Evolutionary conservation across 2,888 invertebrate species (phyloP), one percentile per base, ranked within the genome.

Genomic region (Aporophyla lueneburgensis): DNA sequence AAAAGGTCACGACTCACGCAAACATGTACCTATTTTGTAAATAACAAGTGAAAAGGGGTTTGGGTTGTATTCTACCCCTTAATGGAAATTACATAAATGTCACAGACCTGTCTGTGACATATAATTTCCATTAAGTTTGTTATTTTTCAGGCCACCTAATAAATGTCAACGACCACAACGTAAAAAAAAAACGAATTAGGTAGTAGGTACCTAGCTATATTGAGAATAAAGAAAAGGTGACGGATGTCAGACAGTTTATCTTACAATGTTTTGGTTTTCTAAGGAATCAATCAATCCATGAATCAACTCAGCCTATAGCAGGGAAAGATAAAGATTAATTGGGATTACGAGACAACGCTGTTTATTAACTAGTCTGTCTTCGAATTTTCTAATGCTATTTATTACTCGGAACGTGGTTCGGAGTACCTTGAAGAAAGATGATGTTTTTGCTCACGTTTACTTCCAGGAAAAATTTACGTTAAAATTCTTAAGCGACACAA

Each of bases 1-100:
- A 79, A 83, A 82, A 86, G 78, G 86, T 81, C 84, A 86, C 51
- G 65, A 43, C 49, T 27, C 71, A 33, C 76, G 78, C 67, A 69
- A 76, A 69, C 71, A 78, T 63, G 56, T 73, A n/a, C n/a, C n/a
- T n/a, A 80, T 71, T 71, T 74, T 76, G n/a, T 76, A 78, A 81
- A 80, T 75, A 83, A 43, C 59, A 59, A 21, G 24, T 49, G 24
- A 33, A n/a, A n/a, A 51, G 63, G 59, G 66, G 58, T 49, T 46
- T 33, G 33, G 33, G 33, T 73, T 73, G 61, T 76, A 40, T 58
- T 61, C 16, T 24, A 73, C 59, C 78, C 65, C 51, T 10, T 62
- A 27, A 24, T 51, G 43, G 33, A 63, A 56, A 21, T 46, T 53
- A 75, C 58, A n/a, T n/a, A n/a, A n/a, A 33, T 80, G 61, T 74